Evolutionary conservation across 2,113 vertebrate genomes (phyloP).

Genomic region (Pavo muticus): DNA sequence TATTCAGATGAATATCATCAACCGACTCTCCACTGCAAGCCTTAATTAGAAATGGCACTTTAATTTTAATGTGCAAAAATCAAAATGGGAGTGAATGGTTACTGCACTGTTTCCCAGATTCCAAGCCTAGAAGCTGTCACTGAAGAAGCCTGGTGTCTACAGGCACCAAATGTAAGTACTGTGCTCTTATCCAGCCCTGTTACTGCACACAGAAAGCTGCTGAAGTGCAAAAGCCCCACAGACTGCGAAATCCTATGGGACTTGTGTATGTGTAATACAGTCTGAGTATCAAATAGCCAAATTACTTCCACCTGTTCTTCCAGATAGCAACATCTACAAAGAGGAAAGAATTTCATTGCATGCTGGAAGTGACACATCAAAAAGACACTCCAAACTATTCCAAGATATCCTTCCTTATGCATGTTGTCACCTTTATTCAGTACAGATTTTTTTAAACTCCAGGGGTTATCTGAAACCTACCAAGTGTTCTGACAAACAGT

Average conservation of each 20-base stretch:
- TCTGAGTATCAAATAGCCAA: neutral
- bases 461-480: neutral
- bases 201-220: neutral
- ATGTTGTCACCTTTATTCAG: neutral
- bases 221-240: neutral
- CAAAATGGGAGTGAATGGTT: neutral
- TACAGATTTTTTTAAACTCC: neutral
- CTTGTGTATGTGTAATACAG: neutral
- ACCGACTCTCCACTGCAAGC: neutral
- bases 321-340: neutral
- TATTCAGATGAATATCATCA: neutral
- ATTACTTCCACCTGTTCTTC: conserved; percentile 38
- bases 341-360: neutral
- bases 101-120: neutral
- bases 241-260: neutral
- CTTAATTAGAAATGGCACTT: neutral
- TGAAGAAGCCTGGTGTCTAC: neutral
- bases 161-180: neutral
- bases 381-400: neutral
- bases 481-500: neutral
- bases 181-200: neutral
- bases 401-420: neutral
- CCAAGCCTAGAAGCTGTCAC: neutral
- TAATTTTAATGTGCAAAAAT: neutral
- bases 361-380: neutral